Base-by-base conservation (phyloP, 2,888 invertebrate genomes). In the Scotopteryx bipunctaria region DNA sequence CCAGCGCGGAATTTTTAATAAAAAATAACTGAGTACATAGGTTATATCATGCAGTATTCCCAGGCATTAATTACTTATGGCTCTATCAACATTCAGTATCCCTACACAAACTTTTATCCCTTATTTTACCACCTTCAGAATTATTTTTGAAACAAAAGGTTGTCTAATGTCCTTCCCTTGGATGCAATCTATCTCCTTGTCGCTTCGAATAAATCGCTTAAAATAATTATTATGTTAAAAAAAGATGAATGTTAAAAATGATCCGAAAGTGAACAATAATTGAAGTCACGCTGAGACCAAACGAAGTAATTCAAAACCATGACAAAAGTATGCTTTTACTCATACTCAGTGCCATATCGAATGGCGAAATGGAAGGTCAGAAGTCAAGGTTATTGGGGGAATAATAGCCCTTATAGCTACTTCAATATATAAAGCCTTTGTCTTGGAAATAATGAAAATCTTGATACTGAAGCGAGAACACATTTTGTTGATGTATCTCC, bases 261-360 rank as follows among this genome's bases (percentile, higher is more conserved):
- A 5, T 9, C 11, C 14, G 1, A 38, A 38, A 14, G 21, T 16
- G 6, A 15, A 9, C 9, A 23, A 23, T 14, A 23, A 23, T 23
- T 14, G 13, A 37, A 23, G 5, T 17, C 9, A 35, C 27, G 9
- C 8, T 6, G 19, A 36, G 29, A 46, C 21, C 46, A n/a, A 46
- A 15, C 46, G 50, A 35, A 32, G 59, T 51, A 54, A 59, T 51
- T 51, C 36, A 48, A 59, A 27, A 25, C 44, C 48, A 45, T 40
- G 29, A 51, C 48, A 51, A 51, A 54, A 53, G 50, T 56, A 54
- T 14, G 51, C 51, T 54, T 56, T 59, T 48, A 55, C 47, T 55
- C 15, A 38, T 47, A 31, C 44, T 56, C 38, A n/a, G 29, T 23
- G 11, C 33, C 46, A 21, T 55, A 59, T 59, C 55, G 33, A 21